Percentiles rank a stretch among this genome's conserved stretches.
These are phyloP conservation scores for Salvelinus fontinalis DNA, from an alignment of 2,113 vertebrate genomes.

Conservation along the genomic window DNA sequence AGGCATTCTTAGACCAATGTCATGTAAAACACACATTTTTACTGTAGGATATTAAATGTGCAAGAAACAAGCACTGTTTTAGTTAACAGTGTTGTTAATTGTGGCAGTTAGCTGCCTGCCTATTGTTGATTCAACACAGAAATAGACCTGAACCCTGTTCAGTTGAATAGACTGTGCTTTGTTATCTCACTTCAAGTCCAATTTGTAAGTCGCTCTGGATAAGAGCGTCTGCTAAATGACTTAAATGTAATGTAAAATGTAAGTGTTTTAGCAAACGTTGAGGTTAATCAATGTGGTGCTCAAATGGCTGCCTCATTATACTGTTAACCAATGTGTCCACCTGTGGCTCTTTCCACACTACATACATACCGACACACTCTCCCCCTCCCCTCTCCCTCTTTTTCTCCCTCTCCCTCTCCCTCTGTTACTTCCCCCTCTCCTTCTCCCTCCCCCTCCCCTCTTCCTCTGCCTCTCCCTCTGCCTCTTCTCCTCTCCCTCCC, in stretches of 20 bases:
- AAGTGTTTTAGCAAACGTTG: conserved; percentile 33
- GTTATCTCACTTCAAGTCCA: conserved; percentile 50
- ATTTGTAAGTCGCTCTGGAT: too few species aligned
- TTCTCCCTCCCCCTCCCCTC: neutral
- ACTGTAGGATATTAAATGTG: neutral
- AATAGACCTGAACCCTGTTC: conserved; percentile 39
- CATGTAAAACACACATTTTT: conserved; percentile 1
- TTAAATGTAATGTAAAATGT: too few species aligned
- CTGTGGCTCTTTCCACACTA: neutral
- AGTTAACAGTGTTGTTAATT: neutral
- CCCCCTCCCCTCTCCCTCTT: neutral
- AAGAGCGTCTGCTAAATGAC: too few species aligned
- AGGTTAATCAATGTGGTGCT: conserved; percentile 14
- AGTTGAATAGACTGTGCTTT: conserved; percentile 13
- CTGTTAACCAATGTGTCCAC: neutral
- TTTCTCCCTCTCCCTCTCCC: neutral
- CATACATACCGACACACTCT: neutral
- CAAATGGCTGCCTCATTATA: conserved; percentile 8
- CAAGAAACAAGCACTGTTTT: conserved; percentile 9
- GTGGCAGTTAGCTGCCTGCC: neutral
- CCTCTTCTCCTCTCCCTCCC: neutral
- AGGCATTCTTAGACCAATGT: neutral
- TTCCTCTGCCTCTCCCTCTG: neutral
- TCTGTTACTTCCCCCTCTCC: neutral
- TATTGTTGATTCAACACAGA: conserved; percentile 2